A percentile compares a stretch with the other conserved stretches of the same genome.
Evolutionary conservation across 2,888 invertebrate species (phyloP).

Genomic region (Boloria selene): DNA sequence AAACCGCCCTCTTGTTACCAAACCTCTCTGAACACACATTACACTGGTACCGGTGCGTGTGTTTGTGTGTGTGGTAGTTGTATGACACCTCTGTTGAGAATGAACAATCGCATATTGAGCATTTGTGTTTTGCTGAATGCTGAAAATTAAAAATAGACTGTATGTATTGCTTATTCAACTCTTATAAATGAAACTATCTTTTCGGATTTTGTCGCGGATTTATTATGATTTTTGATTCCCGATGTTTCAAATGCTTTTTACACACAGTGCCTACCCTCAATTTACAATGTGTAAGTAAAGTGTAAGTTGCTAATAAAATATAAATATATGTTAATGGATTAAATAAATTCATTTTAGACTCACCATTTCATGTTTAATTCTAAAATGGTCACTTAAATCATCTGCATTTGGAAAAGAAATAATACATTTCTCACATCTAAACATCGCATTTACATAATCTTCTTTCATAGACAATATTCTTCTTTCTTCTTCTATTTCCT

Average conservation of each 20-base stretch:
- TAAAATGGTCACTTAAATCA: conserved; percentile 63
- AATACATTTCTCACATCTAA: conserved; percentile 63
- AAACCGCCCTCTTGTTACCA: conserved; percentile 47
- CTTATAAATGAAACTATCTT: no score
- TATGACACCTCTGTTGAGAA: conserved; percentile 58
- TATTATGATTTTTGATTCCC: no score
- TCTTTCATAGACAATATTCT: conserved; percentile 48
- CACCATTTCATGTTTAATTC: conserved; percentile 64
- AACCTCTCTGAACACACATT: conserved; percentile 46
- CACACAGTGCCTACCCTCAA: no score
- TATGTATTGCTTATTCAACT: no score
- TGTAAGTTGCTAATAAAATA: no score
- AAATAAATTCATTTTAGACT: conserved; percentile 37
- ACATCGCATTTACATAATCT: conserved; percentile 68
- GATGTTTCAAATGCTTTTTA: no score
- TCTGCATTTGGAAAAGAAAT: conserved; percentile 64
- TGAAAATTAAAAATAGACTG: conserved; percentile 39
- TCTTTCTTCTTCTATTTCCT: conserved; percentile 61
- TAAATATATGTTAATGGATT: no score
- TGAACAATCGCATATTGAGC: conserved; percentile 57
- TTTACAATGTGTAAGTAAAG: no score
- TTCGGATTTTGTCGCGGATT: no score
- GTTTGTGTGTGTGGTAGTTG: conserved; percentile 62
- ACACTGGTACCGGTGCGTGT: conserved; percentile 56
- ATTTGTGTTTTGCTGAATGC: conserved; percentile 55